phyloP scores from a whole-genome alignment of 2,113 vertebrate genomes.

The Aegithalos caudatus region DNA sequence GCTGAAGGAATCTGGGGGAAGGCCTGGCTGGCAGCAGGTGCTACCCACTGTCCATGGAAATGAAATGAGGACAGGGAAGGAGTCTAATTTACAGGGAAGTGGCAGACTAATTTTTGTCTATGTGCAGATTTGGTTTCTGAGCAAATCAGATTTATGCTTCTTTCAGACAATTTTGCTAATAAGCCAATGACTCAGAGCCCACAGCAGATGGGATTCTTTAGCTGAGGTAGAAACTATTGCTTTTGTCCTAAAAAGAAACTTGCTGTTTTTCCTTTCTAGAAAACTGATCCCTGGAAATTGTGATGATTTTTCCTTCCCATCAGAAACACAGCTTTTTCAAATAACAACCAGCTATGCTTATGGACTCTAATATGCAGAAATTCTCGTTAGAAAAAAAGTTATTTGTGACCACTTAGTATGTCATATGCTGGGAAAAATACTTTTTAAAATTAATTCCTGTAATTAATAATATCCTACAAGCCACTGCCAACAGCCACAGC shows the following conservation, averaged over 20 bases:
- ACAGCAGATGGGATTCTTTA: conserved; percentile 38
- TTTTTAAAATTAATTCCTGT: neutral
- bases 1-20: neutral
- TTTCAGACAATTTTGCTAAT: conserved; percentile 48
- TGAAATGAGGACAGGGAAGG: neutral
- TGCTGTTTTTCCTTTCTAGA: neutral
- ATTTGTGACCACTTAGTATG: neutral
- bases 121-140: conserved; percentile 11
- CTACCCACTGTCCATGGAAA: neutral
- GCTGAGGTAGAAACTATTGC: conserved; percentile 28
- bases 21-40: neutral
- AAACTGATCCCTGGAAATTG: neutral
- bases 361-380: neutral
- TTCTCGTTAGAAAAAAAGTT: neutral
- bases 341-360: neutral
- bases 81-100: neutral
- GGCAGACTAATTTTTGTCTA: neutral
- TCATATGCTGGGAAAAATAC: neutral
- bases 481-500: neutral
- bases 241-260: conserved; percentile 23
- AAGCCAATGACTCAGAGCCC: conserved; percentile 23
- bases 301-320: neutral
- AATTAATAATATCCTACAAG: neutral
- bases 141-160: conserved; percentile 32
- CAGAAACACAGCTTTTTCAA: neutral